Base-by-base conservation (phyloP, 2,113 vertebrate species). In the Pardalotus punctatus region DNA sequence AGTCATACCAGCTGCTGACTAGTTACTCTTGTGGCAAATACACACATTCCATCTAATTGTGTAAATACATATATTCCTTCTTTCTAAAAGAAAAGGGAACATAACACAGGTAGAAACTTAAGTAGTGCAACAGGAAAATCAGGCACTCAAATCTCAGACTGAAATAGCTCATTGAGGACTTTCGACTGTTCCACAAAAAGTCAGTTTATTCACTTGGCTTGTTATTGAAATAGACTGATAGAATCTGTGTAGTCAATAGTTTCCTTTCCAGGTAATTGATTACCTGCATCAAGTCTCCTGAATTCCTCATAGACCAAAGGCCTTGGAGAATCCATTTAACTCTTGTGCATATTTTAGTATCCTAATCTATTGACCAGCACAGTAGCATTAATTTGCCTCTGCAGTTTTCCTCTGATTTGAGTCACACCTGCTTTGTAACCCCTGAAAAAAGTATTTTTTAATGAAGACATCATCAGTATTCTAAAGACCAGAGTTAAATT, bases 191-290 rank as follows among this genome's bases (percentile, higher is more conserved):
- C 42, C 67, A 29, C 14, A 72, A 79, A 31, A 64, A 24, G 60
- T 51, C 18, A 57, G 12, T 42, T 78, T 78, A 69, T 53, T 78
- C 54, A 38, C 23, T 53, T 81, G 24, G 7, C 12, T 80, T 89
- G 61, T 89, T 95, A 95, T 82, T 97, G 83, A 97, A 97, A 94
- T 85, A 83, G 76, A 91, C 88, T 88, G 71, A 95, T 86, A 96
- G 73, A 95, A 96, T 90, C 92, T 94, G 38, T 50, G 69, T 35
- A 93, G 95, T 91, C 83, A 45, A 84, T 87, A 25, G 22, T 60
- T 94, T 62, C 38, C 35, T 83, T 96, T 64, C 70, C 60, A 94
- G 64, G 69, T 93, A 91, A 96, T 40, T 73, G 65, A 67, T 47
- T 64, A 38, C 35, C 24, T 71, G 35, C 38, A 80, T 45, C 33